These are phyloP conservation scores for Melanophora roralis DNA, from an alignment of 2,888 invertebrate genomes.

Conservation along the genomic window DNA sequence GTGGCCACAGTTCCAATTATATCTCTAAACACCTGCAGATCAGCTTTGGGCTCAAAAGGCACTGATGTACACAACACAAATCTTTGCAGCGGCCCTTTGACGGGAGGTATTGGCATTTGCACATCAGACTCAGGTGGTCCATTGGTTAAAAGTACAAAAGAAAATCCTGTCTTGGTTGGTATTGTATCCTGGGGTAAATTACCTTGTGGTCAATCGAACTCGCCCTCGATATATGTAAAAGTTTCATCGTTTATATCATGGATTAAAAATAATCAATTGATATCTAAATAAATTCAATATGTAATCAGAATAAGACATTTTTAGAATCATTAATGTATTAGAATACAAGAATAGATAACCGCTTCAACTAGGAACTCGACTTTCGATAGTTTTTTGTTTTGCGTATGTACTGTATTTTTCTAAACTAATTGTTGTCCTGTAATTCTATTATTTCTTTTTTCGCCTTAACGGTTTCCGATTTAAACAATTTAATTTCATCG, in stretches of 20 bases:
- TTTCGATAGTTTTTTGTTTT: too few relatives aligned
- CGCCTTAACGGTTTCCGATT: too few relatives aligned
- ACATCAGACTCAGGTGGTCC: slow-evolving; percentile 75
- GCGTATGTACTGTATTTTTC: too few relatives aligned
- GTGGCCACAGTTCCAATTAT: slow-evolving; percentile 72
- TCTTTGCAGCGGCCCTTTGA: slow-evolving; percentile 73
- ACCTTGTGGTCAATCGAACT: slow-evolving; percentile 76
- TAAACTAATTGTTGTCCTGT: too few relatives aligned
- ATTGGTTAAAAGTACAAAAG: slow-evolving; percentile 65
- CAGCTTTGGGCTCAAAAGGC: slow-evolving; percentile 68
- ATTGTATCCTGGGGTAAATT: slow-evolving; percentile 78
- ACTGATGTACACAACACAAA: slow-evolving; percentile 70
- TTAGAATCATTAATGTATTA: too few relatives aligned
- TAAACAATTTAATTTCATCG: too few relatives aligned
- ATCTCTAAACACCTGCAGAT: slow-evolving; percentile 64
- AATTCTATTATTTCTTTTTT: too few relatives aligned
- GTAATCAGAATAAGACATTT: too few relatives aligned
- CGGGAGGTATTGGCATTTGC: slow-evolving; percentile 71
- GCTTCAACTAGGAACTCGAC: too few relatives aligned
- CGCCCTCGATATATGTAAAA: slow-evolving; percentile 78
- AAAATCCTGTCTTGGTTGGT: slow-evolving; percentile 72
- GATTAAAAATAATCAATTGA: slow-evolving; percentile 63
- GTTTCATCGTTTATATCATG: slow-evolving; percentile 77
- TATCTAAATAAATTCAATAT: not conserved
- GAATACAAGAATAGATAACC: too few relatives aligned